These are phyloP conservation scores for Alectura lathami DNA, from an alignment of 2,113 vertebrate genomes.

Conservation along the genomic window DNA sequence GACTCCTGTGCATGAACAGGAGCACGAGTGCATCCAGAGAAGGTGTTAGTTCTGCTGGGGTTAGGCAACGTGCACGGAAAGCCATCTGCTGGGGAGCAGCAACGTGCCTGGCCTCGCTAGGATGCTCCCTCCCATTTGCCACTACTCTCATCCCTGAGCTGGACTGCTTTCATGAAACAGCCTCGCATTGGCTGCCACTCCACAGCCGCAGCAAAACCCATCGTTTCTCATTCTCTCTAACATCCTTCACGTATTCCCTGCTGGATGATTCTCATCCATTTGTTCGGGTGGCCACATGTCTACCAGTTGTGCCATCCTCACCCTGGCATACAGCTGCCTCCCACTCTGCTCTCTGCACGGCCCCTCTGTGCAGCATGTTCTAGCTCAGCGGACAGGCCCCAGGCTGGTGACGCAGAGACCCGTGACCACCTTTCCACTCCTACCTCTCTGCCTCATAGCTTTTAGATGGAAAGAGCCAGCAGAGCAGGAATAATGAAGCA, in stretches of 20 bases:
- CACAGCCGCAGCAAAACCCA: background rate
- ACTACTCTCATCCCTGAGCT: background rate
- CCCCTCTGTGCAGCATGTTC: background rate
- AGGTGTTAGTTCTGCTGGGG: constrained; percentile 55
- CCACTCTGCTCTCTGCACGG: background rate
- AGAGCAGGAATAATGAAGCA: background rate
- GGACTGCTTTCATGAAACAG: background rate
- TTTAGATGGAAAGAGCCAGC: background rate
- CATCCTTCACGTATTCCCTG: background rate
- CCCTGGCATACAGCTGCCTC: background rate
- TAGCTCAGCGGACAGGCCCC: background rate
- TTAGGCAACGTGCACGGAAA: constrained; percentile 74
- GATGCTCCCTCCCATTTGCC: background rate
- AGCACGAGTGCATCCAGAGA: background rate
- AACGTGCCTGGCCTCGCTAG: background rate
- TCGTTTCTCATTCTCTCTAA: background rate
- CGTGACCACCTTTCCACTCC: background rate
- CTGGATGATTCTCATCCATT: background rate
- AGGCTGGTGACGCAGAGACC: background rate
- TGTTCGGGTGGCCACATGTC: background rate
- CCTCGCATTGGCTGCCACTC: background rate
- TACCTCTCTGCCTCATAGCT: background rate
- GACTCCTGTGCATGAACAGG: background rate
- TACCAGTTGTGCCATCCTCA: background rate
- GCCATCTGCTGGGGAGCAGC: constrained; percentile 62